Conservation (phyloP, 2,797 vertebrate genomes). For the Alfaro cultratus region DNA sequence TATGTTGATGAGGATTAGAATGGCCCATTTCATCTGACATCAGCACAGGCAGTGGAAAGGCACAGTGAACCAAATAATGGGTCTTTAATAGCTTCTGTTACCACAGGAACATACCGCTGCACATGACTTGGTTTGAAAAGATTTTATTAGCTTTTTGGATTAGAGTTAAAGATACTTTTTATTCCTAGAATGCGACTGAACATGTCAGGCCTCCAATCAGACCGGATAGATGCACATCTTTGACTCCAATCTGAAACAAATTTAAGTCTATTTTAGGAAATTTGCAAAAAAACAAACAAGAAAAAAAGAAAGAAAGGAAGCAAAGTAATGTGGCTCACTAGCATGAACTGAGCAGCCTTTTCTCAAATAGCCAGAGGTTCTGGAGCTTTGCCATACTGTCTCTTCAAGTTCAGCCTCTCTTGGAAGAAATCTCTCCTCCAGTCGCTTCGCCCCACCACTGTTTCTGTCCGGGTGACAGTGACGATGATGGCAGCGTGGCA, state of each 20-base stretch:
- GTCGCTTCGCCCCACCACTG: slow-evolving; percentile 36
- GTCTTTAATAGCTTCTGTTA: slow-evolving; percentile 67
- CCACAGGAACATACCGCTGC: slow-evolving; percentile 44
- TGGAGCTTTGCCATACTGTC: slow-evolving; percentile 57
- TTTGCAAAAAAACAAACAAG: too few relatives aligned
- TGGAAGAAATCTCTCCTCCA: slow-evolving; percentile 47
- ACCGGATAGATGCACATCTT: slow-evolving; percentile 17
- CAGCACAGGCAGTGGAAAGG: slow-evolving; percentile 54
- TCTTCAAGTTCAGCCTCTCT: slow-evolving; percentile 53
- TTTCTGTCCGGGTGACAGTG: slow-evolving; percentile 54
- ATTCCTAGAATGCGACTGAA: slow-evolving; percentile 31
- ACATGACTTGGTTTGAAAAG: slow-evolving; percentile 44
- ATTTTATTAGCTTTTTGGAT: slow-evolving; percentile 48
- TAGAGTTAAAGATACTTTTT: slow-evolving; percentile 30
- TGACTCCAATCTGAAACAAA: slow-evolving; percentile 3
- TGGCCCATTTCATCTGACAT: slow-evolving; percentile 70
- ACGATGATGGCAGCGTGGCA: slow-evolving; percentile 53
- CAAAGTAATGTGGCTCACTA: slow-evolving; percentile 30
- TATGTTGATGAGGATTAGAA: slow-evolving; percentile 74
- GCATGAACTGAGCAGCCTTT: slow-evolving; percentile 54
- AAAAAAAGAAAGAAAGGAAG: too few relatives aligned
- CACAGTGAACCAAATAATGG: slow-evolving; percentile 72
- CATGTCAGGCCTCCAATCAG: slow-evolving; percentile 8
- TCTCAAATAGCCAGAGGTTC: slow-evolving; percentile 40
- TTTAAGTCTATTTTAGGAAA: slow-evolving; percentile 20